phyloP scores from a whole-genome alignment of 2,113 vertebrate species.

The Psittacula cyanocephala region DNA sequence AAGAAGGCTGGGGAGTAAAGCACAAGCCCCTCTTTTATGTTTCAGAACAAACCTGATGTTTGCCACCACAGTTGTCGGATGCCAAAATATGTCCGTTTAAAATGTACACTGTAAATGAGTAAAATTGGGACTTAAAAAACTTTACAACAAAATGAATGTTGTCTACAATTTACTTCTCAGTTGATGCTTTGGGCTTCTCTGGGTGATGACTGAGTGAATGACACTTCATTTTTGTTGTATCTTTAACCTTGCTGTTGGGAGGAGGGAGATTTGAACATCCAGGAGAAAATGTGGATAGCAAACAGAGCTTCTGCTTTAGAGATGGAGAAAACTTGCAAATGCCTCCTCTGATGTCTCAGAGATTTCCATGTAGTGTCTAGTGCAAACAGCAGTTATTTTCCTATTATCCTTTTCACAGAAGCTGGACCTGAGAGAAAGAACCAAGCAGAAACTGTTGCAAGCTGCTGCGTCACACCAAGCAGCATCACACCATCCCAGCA shows the following conservation, averaged over 20 bases:
- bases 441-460: neutral
- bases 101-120: neutral
- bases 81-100: neutral
- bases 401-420: neutral
- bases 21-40: neutral
- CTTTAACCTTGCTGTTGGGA: neutral
- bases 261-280: neutral
- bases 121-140: neutral
- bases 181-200: neutral
- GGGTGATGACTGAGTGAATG: neutral
- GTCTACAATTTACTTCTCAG: neutral
- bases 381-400: neutral
- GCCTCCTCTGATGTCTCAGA: neutral
- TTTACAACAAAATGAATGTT: rapidly evolving
- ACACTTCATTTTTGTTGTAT: neutral
- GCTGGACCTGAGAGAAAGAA: neutral
- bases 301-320: neutral
- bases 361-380: neutral
- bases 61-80: neutral
- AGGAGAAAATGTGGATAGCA: neutral
- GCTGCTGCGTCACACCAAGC: rapidly evolving
- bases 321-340: neutral
- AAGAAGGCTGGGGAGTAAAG: neutral
- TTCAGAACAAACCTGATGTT: neutral
- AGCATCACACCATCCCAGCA: neutral